Base-by-base conservation (phyloP, 2,888 invertebrate genomes). In the Pelosia muscerda region DNA sequence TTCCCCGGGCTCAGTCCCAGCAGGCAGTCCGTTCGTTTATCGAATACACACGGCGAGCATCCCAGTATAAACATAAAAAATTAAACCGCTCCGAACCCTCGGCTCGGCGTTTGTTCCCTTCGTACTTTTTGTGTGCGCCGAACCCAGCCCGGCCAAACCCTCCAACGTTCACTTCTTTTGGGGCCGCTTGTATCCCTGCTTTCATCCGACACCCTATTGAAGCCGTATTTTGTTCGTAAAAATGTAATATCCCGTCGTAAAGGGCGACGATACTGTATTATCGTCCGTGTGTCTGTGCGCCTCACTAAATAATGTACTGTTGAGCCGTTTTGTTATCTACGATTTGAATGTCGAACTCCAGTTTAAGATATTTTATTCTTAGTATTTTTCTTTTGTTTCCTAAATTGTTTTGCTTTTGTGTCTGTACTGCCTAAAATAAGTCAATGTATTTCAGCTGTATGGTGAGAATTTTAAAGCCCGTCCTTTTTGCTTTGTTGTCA, bases 51-150 rank as follows among this genome's bases (percentile, higher is more conserved):
- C 74, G 79, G 80, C 81, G 76, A 79, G 82, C 81, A 80, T 82
- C 81, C 73, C 68, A 70, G 67, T 65, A 62, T 72, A 68, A 79
- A 73, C 81, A 88, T 88, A 92, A 92, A 92, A 92, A 92, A 91
- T 86, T 85, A 86, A 90, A 88, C 86, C 84, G 79, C 81, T 72
- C 28, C 83, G 82, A 85, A 86, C 88, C 90, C 90, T 84, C 85
- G 67, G 68, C 76, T 62, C 63, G 73, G 73, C 79, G 71, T 79
- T 84, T 79, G 83, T 85, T 88, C 91, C 90, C 91, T 90, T 89
- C 85, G 72, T 84, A 86, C 88, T 92, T 92, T 92, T 92, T 92
- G 90, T 90, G 78, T 80, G 78, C 79, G 81, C 38, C 38, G 31
- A 15, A 15, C 38, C 34, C 38, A 15, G 13, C 70, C 79, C 61